phyloP scores from a whole-genome alignment of 2,888 invertebrate species.

The Imbricaverruca yamaguchii region DNA sequence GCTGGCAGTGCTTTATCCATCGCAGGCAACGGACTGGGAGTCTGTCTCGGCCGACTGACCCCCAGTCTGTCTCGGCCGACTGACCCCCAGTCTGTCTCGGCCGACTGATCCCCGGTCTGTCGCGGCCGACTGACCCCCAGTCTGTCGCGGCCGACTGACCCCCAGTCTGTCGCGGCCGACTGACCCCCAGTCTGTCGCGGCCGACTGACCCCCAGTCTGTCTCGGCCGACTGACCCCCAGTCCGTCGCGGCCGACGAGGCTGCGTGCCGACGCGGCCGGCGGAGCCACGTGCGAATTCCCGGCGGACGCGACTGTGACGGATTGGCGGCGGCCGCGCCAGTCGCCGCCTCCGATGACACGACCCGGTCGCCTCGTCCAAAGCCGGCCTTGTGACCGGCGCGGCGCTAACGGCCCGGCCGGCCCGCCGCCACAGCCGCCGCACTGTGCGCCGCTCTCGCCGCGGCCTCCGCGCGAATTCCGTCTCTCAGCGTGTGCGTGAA shows the following conservation, averaged over 20 bases:
- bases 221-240: not conserved
- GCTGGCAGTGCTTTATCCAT: too few species aligned
- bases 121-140: too few species aligned
- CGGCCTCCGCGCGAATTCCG: not conserved
- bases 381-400: not conserved
- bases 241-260: not conserved
- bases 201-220: too few species aligned
- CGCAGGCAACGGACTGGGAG: too few species aligned
- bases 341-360: not conserved
- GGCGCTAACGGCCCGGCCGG: not conserved
- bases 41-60: too few species aligned
- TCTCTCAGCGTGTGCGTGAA: not conserved
- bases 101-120: too few species aligned
- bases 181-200: too few species aligned
- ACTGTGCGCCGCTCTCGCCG: not conserved
- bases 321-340: not conserved
- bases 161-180: too few species aligned
- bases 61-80: too few species aligned
- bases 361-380: not conserved
- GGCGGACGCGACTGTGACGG: not conserved
- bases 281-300: not conserved
- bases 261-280: not conserved
- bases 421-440: not conserved
- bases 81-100: too few species aligned
- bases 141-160: too few species aligned